phyloP scores from a whole-genome alignment of 2,797 vertebrate species.

The Lepilemur ruficaudatus region DNA sequence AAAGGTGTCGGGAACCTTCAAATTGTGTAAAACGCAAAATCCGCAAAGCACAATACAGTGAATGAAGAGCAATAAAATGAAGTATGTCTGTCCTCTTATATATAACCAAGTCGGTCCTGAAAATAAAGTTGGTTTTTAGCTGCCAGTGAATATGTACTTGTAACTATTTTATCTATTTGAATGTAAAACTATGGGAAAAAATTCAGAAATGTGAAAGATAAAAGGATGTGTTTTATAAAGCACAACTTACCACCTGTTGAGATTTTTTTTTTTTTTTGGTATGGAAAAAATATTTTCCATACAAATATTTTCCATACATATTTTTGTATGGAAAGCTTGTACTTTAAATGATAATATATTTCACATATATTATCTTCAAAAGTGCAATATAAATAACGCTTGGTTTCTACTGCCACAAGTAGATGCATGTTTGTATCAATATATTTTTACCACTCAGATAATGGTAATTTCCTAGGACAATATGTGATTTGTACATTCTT shows the following conservation, averaged over 20 bases:
- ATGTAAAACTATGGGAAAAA: not conserved
- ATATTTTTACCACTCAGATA: not conserved
- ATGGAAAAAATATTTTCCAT: no score
- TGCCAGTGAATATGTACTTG: not conserved
- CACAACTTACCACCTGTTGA: not conserved
- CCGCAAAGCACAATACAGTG: not conserved
- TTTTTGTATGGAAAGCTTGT: not conserved
- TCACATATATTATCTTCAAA: not conserved
- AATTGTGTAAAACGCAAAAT: not conserved
- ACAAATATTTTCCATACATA: not conserved
- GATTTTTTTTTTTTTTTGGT: not conserved
- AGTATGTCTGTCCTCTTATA: not conserved
- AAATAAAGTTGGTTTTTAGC: not conserved
- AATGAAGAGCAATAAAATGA: not conserved
- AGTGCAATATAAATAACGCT: not conserved
- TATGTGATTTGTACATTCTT: not conserved
- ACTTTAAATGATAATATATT: not conserved
- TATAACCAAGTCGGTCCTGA: not conserved
- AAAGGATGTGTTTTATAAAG: not conserved
- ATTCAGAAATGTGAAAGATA: not conserved
- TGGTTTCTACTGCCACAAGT: not conserved
- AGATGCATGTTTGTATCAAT: not conserved
- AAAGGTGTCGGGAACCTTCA: not conserved
- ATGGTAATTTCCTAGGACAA: not conserved
- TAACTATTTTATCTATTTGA: not conserved